These are phyloP conservation scores for Uria aalge DNA, from an alignment of 2,113 vertebrate genomes.

Conservation along the genomic window DNA sequence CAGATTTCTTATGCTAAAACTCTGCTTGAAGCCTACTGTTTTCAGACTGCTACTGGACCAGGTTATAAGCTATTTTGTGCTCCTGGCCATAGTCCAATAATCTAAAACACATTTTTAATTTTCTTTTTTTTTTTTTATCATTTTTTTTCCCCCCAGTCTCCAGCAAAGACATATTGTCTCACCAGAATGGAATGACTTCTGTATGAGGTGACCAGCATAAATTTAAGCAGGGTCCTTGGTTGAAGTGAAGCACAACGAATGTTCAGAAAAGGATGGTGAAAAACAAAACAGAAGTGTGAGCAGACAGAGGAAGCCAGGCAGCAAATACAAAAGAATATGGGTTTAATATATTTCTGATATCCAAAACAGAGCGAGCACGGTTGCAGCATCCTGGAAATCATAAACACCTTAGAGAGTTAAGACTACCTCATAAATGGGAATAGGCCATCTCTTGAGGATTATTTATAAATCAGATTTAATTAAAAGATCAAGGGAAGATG, in stretches of 20 bases:
- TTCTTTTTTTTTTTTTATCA: neutral
- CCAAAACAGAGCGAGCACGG: neutral
- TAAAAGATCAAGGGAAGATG: neutral
- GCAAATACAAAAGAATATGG: neutral
- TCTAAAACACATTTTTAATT: constrained; percentile 9
- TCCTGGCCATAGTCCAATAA: neutral
- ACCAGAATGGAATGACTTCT: constrained; percentile 16
- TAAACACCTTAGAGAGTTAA: neutral
- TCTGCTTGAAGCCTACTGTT: neutral
- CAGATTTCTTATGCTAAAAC: neutral
- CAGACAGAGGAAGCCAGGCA: neutral
- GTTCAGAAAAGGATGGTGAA: neutral
- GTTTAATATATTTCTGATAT: neutral
- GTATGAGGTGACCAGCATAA: neutral
- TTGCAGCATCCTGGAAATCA: neutral
- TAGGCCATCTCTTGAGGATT: neutral
- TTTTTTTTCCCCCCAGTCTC: neutral
- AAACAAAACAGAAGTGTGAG: neutral
- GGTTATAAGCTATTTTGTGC: neutral
- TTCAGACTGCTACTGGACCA: neutral
- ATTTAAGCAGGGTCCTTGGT: neutral
- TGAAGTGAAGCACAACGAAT: neutral
- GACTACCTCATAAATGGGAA: neutral
- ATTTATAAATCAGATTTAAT: constrained; percentile 25
- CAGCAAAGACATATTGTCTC: neutral